Conservation (phyloP, 2,113 vertebrate species). For the Phaethon lepturus region DNA sequence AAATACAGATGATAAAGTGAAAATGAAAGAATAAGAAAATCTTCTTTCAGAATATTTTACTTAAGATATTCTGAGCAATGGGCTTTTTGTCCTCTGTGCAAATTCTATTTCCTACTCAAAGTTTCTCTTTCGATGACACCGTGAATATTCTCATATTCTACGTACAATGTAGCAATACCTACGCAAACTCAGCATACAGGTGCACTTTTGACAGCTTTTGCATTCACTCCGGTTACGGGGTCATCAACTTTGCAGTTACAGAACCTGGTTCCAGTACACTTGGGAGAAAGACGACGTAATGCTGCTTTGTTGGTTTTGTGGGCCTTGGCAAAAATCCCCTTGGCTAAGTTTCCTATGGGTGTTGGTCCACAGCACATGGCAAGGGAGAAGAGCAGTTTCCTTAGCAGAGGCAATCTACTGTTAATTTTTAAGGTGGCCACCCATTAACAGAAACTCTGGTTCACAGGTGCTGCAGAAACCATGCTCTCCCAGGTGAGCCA, state of each 20-base stretch:
- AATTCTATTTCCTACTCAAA: neutral
- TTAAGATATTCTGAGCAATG: neutral
- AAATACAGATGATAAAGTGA: neutral
- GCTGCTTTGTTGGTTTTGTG: neutral
- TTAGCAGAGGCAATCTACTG: neutral
- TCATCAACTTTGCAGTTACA: neutral
- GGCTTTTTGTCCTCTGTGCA: neutral
- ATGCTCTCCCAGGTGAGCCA: neutral
- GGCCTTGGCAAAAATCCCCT: neutral
- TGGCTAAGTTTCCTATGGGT: neutral
- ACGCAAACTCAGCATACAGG: neutral
- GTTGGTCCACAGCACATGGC: rapidly evolving
- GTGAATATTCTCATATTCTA: neutral
- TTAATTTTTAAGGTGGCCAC: neutral
- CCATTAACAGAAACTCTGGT: neutral
- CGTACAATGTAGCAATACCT: rapidly evolving
- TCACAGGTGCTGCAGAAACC: neutral
- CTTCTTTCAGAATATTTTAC: neutral
- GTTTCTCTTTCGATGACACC: neutral
- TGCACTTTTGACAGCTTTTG: neutral
- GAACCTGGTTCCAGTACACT: neutral
- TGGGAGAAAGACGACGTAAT: neutral
- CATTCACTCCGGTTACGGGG: neutral
- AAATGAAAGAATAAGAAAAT: neutral
- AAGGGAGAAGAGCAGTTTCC: neutral